These are phyloP conservation scores for Poecilus cupreus DNA, from an alignment of 2,888 invertebrate genomes.

Conservation along the genomic window DNA sequence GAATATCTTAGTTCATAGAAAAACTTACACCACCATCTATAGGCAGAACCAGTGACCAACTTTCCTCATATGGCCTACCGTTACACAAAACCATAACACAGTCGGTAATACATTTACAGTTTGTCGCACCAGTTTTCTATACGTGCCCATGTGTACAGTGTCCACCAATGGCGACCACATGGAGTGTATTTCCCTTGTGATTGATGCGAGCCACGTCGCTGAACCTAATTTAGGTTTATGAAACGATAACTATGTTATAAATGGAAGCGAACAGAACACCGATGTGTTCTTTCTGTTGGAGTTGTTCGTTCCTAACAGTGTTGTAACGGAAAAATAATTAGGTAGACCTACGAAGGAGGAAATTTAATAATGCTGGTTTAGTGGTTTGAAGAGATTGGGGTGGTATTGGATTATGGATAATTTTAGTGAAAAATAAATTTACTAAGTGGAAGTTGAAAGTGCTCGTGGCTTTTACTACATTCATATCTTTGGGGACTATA, in stretches of 20 bases:
- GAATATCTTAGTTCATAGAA: too few species aligned
- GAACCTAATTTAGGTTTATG: constrained; percentile 31
- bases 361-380: constrained; percentile 15
- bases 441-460: neutral
- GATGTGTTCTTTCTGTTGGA: neutral
- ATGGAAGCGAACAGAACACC: neutral
- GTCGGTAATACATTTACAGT: neutral
- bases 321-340: constrained; percentile 17
- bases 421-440: neutral
- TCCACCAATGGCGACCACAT: too few species aligned
- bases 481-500: too few species aligned
- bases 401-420: neutral
- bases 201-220: neutral
- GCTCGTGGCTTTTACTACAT: too few species aligned
- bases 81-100: neutral
- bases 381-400: neutral
- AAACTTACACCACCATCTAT: too few species aligned
- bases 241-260: constrained; percentile 11
- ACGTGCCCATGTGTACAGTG: neutral
- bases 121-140: neutral
- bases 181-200: too few species aligned
- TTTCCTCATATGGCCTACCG: neutral
- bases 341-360: too few species aligned
- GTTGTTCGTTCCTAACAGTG: neutral
- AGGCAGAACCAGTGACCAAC: neutral